Evolutionary conservation across 2,797 vertebrate genomes (phyloP).

Genomic region (Myiothlypis coronata): DNA sequence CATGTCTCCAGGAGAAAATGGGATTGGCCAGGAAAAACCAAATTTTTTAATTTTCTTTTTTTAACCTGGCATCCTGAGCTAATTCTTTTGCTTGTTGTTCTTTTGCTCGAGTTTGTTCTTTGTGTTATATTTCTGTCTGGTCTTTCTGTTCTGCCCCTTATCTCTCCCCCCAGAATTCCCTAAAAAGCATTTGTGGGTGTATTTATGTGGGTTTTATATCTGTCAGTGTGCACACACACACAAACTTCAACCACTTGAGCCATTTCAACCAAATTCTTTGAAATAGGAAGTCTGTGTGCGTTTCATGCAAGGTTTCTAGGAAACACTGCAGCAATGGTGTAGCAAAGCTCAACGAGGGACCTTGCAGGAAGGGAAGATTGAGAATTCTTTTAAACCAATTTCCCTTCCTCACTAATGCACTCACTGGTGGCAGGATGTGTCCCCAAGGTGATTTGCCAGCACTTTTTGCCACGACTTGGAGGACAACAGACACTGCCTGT

Average conservation of each 20-base stretch:
- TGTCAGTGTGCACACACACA: fast-evolving
- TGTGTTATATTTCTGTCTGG: background rate
- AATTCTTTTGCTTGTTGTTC: background rate
- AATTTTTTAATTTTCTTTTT: background rate
- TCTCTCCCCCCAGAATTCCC: background rate
- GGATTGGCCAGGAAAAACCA: background rate
- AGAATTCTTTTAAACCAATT: background rate
- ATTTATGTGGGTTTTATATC: background rate
- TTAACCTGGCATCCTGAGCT: background rate
- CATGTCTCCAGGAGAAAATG: background rate
- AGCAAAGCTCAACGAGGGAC: background rate
- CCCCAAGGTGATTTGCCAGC: background rate
- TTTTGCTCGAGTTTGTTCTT: background rate
- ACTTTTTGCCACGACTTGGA: background rate
- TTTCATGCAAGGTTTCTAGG: background rate
- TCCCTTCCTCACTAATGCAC: background rate
- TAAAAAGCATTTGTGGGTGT: background rate
- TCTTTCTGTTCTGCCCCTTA: background rate
- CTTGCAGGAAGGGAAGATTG: background rate
- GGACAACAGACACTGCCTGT: background rate
- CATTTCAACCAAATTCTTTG: background rate
- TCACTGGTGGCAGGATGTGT: background rate
- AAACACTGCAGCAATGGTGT: background rate
- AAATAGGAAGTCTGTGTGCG: fast-evolving
- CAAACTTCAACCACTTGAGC: background rate